Conservation (phyloP, 2,113 vertebrate genomes). For the Echinops telfairi region DNA sequence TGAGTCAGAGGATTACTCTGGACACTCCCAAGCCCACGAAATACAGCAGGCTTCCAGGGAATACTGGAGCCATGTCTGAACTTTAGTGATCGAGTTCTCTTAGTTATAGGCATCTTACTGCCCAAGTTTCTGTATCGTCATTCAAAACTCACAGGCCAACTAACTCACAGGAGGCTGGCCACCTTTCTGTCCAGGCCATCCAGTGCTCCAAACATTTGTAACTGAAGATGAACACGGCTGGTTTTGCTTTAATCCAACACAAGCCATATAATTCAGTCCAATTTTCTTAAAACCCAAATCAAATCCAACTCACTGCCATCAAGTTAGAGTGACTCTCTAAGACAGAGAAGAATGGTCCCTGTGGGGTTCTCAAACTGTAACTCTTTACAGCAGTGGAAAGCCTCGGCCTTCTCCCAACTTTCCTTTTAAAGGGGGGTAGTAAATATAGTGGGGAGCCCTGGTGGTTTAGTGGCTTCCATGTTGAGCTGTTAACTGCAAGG, state of each 20-base stretch:
- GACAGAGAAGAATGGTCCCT: no score
- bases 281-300: conserved; percentile 5
- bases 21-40: neutral
- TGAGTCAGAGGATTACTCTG: conserved; percentile 43
- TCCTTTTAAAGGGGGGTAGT: no score
- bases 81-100: conserved; percentile 26
- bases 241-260: conserved; percentile 7
- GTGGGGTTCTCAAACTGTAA: no score
- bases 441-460: no score
- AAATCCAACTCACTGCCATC: no score
- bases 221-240: neutral
- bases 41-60: conserved; percentile 16
- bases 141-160: conserved; percentile 18
- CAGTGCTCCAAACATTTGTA: neutral
- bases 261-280: neutral
- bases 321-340: no score
- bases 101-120: conserved; percentile 11
- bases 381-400: no score
- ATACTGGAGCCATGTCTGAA: conserved; percentile 46
- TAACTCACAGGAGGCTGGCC: neutral
- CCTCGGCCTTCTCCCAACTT: no score
- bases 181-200: conserved; percentile 7
- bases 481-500: no score
- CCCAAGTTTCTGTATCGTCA: neutral
- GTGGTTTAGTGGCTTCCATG: no score